Percentiles rank a stretch among this genome's conserved stretches.
Evolutionary conservation across 2,888 invertebrate genomes (phyloP).

Genomic region (Tachina fera): DNA sequence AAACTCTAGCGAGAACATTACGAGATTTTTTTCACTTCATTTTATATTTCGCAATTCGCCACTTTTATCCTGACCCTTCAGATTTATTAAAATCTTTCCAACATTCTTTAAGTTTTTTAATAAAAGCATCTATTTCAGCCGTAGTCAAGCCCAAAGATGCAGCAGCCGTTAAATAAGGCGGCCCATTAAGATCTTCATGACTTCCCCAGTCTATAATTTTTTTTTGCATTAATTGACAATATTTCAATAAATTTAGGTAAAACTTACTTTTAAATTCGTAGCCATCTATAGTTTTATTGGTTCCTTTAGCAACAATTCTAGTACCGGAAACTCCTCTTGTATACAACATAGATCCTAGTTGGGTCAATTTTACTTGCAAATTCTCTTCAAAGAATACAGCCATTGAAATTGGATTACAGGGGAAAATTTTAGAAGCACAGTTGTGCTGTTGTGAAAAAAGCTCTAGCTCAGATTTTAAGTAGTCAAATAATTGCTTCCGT

Average conservation of each 20-base stretch:
- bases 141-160: conserved; percentile 88
- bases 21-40: neutral
- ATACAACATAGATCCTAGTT: conserved; percentile 89
- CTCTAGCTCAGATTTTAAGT: conserved; percentile 85
- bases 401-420: conserved; percentile 89
- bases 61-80: conserved; percentile 10
- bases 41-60: neutral
- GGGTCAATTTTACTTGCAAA: conserved; percentile 69
- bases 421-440: conserved; percentile 82
- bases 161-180: conserved; percentile 89
- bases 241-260: neutral
- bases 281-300: conserved; percentile 84
- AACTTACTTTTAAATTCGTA: conserved; percentile 85
- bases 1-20: neutral
- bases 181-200: conserved; percentile 83
- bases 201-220: conserved; percentile 87
- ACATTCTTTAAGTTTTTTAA: conserved; percentile 85
- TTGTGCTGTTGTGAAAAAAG: conserved; percentile 85
- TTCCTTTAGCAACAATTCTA: conserved; percentile 85
- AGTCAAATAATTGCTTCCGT: conserved; percentile 86
- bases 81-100: conserved; percentile 45
- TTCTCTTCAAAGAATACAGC: conserved; percentile 83
- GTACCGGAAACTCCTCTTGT: conserved; percentile 89
- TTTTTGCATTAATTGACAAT: conserved; percentile 13
- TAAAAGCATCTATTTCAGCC: conserved; percentile 88